These are phyloP conservation scores for Pteropus rufus DNA, from an alignment of 2,797 vertebrate genomes.

Conservation along the genomic window DNA sequence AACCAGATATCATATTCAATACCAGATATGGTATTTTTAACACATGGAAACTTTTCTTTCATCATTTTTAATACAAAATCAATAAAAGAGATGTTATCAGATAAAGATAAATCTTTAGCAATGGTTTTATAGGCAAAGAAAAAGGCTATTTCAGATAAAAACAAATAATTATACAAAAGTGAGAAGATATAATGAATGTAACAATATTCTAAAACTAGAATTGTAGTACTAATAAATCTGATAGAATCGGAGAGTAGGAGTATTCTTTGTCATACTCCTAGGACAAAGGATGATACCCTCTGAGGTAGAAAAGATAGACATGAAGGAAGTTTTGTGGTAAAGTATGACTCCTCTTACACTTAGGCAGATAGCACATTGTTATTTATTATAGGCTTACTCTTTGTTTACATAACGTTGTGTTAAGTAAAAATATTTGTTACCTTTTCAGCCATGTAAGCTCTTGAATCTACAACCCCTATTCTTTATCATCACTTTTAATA, in stretches of 20 bases:
- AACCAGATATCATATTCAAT: not conserved
- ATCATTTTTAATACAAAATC: not conserved
- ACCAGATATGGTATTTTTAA: not conserved
- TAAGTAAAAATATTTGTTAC: not conserved
- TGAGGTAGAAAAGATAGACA: not conserved
- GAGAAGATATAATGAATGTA: not conserved
- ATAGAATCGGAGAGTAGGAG: not conserved
- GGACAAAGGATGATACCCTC: not conserved
- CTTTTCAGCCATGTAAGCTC: not conserved
- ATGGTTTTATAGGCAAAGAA: not conserved
- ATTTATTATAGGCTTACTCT: not conserved
- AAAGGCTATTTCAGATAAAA: not conserved
- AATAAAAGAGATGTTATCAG: not conserved
- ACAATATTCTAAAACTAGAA: not conserved
- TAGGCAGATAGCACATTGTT: not conserved
- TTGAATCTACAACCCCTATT: not conserved
- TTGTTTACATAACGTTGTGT: not conserved
- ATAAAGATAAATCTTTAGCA: not conserved
- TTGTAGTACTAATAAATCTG: not conserved
- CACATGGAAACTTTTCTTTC: not conserved
- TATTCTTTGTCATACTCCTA: not conserved
- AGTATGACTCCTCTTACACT: not conserved
- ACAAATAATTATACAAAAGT: not conserved
- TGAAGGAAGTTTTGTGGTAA: not conserved
- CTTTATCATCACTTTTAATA: not conserved